Percentiles rank a stretch among this genome's conserved stretches.
These are phyloP conservation scores for Halcyon smyrnensis DNA, from an alignment of 2,797 vertebrate genomes.

Conservation along the genomic window DNA sequence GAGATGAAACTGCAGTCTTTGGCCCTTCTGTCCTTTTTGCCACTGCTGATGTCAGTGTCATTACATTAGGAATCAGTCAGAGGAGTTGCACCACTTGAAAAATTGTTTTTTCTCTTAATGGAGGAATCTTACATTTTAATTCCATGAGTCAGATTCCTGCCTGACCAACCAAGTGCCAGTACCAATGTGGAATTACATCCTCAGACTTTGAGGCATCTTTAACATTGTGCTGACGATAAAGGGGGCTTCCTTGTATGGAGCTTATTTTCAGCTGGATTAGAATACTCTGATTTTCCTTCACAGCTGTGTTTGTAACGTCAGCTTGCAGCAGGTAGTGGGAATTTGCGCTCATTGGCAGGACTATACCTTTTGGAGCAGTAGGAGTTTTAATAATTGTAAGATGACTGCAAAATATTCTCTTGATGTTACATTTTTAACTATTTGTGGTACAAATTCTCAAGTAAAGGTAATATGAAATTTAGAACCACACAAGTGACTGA, in stretches of 20 bases:
- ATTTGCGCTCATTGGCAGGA: neutral
- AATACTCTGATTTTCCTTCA: neutral
- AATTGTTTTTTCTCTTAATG: neutral
- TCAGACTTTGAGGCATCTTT: neutral
- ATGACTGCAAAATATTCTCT: neutral
- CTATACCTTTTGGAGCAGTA: neutral
- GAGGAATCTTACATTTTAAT: neutral
- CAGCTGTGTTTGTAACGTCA: neutral
- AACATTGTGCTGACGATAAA: neutral
- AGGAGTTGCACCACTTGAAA: neutral
- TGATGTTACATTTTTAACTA: neutral
- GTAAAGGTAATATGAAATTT: neutral
- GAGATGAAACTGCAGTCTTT: neutral
- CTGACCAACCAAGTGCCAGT: too few relatives aligned
- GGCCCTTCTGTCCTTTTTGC: neutral
- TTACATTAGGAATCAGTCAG: accelerated
- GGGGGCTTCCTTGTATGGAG: neutral
- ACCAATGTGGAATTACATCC: neutral
- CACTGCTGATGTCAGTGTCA: too few relatives aligned
- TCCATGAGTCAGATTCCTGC: neutral
- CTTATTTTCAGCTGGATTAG: neutral
- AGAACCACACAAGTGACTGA: neutral
- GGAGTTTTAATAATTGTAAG: neutral
- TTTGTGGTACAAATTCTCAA: neutral
- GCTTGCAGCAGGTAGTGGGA: neutral